Conservation (phyloP, 2,797 vertebrate genomes). For the Oceanodroma leucorhoa region DNA sequence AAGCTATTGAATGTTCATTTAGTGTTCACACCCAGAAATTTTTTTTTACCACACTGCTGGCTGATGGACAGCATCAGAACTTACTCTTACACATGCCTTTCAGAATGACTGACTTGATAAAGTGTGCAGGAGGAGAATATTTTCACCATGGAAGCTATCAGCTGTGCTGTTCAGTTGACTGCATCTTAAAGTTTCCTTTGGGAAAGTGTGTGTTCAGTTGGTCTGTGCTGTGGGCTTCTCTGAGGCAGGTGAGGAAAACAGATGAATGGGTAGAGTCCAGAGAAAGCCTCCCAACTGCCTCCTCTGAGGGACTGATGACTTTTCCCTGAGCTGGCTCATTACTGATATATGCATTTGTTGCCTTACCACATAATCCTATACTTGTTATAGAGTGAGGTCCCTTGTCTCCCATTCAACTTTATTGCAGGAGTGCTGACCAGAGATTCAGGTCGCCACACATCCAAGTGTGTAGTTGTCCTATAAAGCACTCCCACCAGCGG, state of each 20-base stretch:
- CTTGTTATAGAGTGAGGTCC: background rate
- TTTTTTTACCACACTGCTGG: background rate
- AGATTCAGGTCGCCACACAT: background rate
- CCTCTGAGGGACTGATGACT: background rate
- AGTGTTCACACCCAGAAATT: background rate
- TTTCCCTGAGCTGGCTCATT: background rate
- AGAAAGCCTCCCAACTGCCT: background rate
- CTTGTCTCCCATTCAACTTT: background rate
- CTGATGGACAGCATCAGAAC: background rate
- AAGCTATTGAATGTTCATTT: background rate
- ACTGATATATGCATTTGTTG: background rate
- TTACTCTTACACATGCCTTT: background rate
- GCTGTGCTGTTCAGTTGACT: background rate
- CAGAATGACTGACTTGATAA: background rate
- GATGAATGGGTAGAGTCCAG: background rate
- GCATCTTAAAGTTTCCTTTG: background rate
- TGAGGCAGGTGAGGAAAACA: background rate
- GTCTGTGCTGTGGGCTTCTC: background rate
- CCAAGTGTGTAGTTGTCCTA: background rate
- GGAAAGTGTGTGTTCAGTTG: background rate
- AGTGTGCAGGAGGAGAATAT: rapidly evolving
- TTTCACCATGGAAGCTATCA: background rate
- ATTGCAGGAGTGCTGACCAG: background rate
- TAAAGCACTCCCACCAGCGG: background rate
- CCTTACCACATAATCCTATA: background rate